These are phyloP conservation scores for Gopherus flavomarginatus DNA, from an alignment of 2,113 vertebrate species.

Conservation along the genomic window DNA sequence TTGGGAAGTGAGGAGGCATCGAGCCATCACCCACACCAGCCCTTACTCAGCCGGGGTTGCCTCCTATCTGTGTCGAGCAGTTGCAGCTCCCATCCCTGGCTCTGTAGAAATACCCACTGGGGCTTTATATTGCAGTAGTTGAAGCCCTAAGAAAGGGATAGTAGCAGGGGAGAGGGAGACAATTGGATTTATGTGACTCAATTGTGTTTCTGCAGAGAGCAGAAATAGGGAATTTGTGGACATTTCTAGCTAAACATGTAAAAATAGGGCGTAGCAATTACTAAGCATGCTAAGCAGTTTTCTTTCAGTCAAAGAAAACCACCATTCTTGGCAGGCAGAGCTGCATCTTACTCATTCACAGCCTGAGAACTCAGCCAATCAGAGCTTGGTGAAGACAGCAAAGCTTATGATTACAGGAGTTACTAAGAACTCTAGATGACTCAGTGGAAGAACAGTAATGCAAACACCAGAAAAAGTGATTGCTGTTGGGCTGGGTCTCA, in stretches of 20 bases:
- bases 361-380: not conserved
- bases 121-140: not conserved
- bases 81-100: too few relatives aligned
- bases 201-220: not conserved
- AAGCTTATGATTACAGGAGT: not conserved
- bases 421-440: not conserved
- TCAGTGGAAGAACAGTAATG: not conserved
- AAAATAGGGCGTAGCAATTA: not conserved
- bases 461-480: not conserved
- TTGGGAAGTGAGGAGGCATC: too few relatives aligned
- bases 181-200: not conserved
- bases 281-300: not conserved
- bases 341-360: not conserved
- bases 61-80: too few relatives aligned
- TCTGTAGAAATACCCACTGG: not conserved
- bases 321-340: not conserved
- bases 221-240: not conserved
- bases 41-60: too few relatives aligned
- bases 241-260: not conserved
- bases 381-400: not conserved
- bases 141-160: not conserved
- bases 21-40: too few relatives aligned
- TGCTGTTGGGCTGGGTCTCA: not conserved
- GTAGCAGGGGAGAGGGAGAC: not conserved
- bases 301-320: not conserved